Base-by-base conservation (phyloP, 2,888 invertebrate genomes). In the Drosophila mercatorum region DNA sequence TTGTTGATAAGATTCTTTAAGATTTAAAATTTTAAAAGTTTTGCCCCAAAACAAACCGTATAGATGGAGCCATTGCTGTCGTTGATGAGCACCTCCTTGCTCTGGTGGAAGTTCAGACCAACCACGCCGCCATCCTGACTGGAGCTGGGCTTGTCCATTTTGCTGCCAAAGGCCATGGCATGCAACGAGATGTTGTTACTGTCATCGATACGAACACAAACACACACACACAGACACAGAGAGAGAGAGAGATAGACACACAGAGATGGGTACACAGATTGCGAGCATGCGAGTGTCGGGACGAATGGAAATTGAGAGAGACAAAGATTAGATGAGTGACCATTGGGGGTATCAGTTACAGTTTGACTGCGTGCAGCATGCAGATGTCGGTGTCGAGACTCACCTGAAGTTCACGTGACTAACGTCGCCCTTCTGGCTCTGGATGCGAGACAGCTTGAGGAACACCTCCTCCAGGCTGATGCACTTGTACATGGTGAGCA, bases 401-500 rank as follows among this genome's bases (percentile, higher is more conserved):
- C 82, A 93, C 93, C 93, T 93, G 86, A 93, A 93, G 75, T 93
- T 93, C 59, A 93, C 91, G 78, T 93, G 92, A 51, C 91, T 87
- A 22, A 91, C 83, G 53, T 92, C 92, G 93, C 93, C 94, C 44
- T 94, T 93, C 93, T 95, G 95, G 77, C 95, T 95, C 93, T 97
- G 97, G 89, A 96, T 96, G 87, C 97, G 94, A 36, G 97, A 97
- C 22, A 98, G 94, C 93, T 97, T 97, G 65, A 98, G 94, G 93
- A 98, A 98, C 3, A 98, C 98, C 84, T 98, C 98, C 93, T 98
- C 98, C 7, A 98, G 94, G 14, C 96, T 96, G 73, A 95, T 94
- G 91, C 97, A 97, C 90, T 95, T 95, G 94, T 97, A 97, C 94
- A 96, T 96, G 55, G 96, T 95, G 56, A 98, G 94, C 49, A 98